Conservation (phyloP, 2,888 invertebrate genomes). For the Thera britannica region DNA sequence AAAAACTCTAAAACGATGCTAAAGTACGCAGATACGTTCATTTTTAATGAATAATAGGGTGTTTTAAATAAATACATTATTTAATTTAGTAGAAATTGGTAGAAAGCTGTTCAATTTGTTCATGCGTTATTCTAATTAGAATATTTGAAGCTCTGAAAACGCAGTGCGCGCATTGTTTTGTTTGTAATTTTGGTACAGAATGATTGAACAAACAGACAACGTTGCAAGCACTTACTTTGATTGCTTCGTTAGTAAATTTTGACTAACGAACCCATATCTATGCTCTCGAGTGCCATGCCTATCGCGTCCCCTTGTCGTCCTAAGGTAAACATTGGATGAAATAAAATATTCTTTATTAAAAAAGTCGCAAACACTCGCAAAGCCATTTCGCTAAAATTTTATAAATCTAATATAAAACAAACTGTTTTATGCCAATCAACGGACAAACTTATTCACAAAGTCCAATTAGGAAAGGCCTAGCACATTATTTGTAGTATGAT, state of each 20-base stretch:
- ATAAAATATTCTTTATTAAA: background rate
- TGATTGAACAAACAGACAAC: too few relatives aligned
- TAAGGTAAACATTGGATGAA: background rate
- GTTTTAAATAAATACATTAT: background rate
- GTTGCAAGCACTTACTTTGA: background rate
- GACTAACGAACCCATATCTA: too few relatives aligned
- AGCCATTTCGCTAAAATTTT: conserved; percentile 57
- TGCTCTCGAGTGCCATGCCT: too few relatives aligned
- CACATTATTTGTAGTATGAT: too few relatives aligned
- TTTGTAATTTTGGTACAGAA: too few relatives aligned
- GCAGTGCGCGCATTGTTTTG: too few relatives aligned
- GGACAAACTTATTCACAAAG: background rate
- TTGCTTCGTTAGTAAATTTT: background rate
- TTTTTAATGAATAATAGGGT: background rate
- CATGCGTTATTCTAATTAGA: too few relatives aligned
- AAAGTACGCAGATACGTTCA: background rate
- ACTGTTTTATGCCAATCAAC: background rate
- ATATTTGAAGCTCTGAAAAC: too few relatives aligned
- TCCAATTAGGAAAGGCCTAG: too few relatives aligned
- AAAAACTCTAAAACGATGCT: background rate
- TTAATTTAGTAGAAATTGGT: background rate
- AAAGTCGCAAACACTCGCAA: conserved; percentile 52
- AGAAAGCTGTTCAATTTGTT: too few relatives aligned
- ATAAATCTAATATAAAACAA: background rate
- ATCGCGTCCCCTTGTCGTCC: background rate